Evolutionary conservation across 2,888 invertebrate genomes (phyloP), one percentile per base, ranked within the genome.

Genomic region (Eupithecia subumbrata): DNA sequence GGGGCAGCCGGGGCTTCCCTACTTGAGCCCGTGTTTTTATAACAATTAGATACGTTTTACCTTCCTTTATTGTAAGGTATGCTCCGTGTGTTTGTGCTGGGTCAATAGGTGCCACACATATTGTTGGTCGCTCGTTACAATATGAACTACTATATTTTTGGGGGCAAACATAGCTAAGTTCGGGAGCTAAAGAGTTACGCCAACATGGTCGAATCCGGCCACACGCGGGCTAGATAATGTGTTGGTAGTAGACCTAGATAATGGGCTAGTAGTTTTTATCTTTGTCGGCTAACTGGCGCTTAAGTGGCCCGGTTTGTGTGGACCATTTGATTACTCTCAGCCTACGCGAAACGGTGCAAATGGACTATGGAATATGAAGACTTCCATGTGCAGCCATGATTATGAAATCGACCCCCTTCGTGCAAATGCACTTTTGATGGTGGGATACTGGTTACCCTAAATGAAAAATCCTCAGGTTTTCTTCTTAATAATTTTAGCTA

Each of bases 11-110:
- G n/a, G 45, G 2, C 74, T 63, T 37, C 72, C 8, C 74, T 60
- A 67, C 22, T 22, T 48, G 84, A 82, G 82, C 87, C 87, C 87
- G 87, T 92, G 93, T 93, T 94, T 95, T 94, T 92, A 93, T 94
- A 93, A 91, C 93, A 94, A 93, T 95, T 94, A 95, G 94, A 90
- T 87, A 87, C 87, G 88, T 92, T 92, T 93, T 93, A 92, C 91
- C 89, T 87, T 87, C 87, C 88, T 91, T 91, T 91, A 92, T 92
- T 90, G 89, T 90, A n/a, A 67, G 66, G 37, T 88, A 88, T 85
- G 86, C 88, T 88, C 87, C 85, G 84, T 86, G 84, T 90, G 89
- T 91, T 90, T 88, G 88, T 87, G 84, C 87, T 88, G 80, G 86
- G 92, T 91, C 89, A 92, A 92, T 86, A 92, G 78, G 74, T 76